Evolutionary conservation across 2,797 vertebrate genomes (phyloP).

Genomic region (Sarcoramphus papa): DNA sequence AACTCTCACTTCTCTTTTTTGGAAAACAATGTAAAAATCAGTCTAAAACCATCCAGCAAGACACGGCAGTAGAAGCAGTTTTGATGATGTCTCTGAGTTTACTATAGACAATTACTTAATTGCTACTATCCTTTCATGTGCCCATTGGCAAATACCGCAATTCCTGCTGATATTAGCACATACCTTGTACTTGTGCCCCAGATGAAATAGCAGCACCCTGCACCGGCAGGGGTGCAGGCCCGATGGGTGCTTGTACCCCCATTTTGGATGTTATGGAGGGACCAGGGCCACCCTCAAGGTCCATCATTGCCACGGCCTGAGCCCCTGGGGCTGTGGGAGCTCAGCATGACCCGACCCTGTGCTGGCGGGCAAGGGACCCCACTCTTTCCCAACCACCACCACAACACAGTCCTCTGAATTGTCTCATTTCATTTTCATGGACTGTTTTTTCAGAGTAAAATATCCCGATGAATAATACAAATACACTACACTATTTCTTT

Average conservation of each 20-base stretch:
- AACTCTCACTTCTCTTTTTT: background rate
- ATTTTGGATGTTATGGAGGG: accelerated
- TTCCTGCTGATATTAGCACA: background rate
- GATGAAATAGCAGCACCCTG: background rate
- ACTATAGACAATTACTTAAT: background rate
- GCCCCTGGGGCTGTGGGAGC: accelerated
- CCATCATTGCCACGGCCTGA: background rate
- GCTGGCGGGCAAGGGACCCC: background rate
- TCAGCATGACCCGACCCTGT: accelerated
- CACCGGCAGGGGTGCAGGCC: accelerated
- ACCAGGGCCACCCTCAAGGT: background rate
- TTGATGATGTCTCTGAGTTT: background rate
- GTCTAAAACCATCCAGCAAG: background rate
- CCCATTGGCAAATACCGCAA: background rate
- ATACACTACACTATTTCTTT: background rate
- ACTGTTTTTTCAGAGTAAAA: background rate
- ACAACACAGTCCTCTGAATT: background rate
- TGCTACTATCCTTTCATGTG: background rate
- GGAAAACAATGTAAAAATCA: background rate
- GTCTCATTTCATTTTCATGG: background rate
- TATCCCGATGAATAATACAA: background rate
- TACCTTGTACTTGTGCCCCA: background rate
- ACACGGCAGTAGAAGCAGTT: background rate
- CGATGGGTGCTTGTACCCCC: accelerated
- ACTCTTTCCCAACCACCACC: background rate